Evolutionary conservation across 2,888 invertebrate genomes (phyloP), one percentile per base, ranked within the genome.

Genomic region (Agriopis marginaria): DNA sequence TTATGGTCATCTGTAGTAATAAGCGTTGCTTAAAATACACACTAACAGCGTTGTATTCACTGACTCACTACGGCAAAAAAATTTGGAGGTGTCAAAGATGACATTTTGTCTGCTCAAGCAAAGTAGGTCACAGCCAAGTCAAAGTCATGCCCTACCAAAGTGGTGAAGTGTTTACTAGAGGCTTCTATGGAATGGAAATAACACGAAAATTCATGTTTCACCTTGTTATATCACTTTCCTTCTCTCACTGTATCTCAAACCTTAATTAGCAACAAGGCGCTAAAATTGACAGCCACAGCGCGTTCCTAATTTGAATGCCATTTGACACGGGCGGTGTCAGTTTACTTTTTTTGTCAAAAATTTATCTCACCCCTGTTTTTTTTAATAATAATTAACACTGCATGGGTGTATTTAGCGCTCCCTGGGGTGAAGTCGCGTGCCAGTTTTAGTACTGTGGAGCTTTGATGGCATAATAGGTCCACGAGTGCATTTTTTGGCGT

Each of bases 271-370:
- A 65, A 72, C 67, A 67, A 62, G 45, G 73, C 68, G 56, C 60
- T 56, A 55, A 68, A 56, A 56, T 60, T 66, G 66, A 70, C 68
- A 68, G 66, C 63, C 23, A 47, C 47, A 12, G n/a, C 0, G 32
- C 55, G 61, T 71, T 71, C 66, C 59, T 68, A 70, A 72, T 74
- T 74, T 58, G 68, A 70, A 68, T 72, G 73, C 62, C 55, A 75
- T 74, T 64, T 71, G 75, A 75, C 72, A 71, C 70, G 72, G 45
- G 70, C 70, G 67, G 72, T 70, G 65, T 75, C 71, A 63, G 42
- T 60, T 73, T 66, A 42, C 64, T n/a, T 65, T 69, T 69, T 69
- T 65, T 54, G 7, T 51, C 10, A 17, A 51, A 17, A 53, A 12
- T 14, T 9, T 9, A 56, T n/a, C 17, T 14, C 62, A 54, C 54